phyloP scores from a whole-genome alignment of 2,113 vertebrate species.

The Hypocryptadius cinnamomeus region DNA sequence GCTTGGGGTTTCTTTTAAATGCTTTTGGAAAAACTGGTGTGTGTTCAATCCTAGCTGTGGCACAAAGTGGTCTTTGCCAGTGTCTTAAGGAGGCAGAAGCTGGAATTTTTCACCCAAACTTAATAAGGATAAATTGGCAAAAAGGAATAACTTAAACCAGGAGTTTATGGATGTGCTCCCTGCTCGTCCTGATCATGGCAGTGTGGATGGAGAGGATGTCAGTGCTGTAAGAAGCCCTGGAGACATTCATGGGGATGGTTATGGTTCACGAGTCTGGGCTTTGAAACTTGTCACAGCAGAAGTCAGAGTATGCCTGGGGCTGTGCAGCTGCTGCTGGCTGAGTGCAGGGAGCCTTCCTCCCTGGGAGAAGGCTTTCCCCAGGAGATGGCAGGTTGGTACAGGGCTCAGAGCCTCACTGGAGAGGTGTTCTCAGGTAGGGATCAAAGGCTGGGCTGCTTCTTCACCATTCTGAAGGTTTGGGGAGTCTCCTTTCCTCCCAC shows the following conservation, averaged over 20 bases:
- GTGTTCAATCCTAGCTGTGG: not conserved
- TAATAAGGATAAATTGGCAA: not conserved
- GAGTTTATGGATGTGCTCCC: not conserved
- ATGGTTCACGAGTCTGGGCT: not conserved
- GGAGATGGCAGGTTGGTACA: not conserved
- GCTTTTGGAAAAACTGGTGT: not conserved
- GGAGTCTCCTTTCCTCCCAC: not conserved
- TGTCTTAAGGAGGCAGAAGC: not conserved
- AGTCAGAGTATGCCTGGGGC: not conserved
- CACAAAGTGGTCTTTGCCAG: not conserved
- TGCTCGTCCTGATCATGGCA: not conserved
- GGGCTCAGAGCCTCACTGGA: not conserved
- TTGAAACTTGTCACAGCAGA: not conserved
- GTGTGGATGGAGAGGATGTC: not conserved
- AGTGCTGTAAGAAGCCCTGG: not conserved
- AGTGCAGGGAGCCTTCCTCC: not conserved
- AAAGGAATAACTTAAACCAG: not conserved
- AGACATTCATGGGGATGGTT: not conserved
- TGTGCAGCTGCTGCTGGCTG: not conserved
- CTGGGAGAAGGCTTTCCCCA: not conserved
- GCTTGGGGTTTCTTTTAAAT: not conserved
- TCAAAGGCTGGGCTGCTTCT: not conserved
- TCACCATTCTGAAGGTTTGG: not conserved
- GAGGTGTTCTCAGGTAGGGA: not conserved
- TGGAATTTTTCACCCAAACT: not conserved